Evolutionary conservation across 2,888 invertebrate genomes (phyloP).

Genomic region (Cecidostiba fungosa): DNA sequence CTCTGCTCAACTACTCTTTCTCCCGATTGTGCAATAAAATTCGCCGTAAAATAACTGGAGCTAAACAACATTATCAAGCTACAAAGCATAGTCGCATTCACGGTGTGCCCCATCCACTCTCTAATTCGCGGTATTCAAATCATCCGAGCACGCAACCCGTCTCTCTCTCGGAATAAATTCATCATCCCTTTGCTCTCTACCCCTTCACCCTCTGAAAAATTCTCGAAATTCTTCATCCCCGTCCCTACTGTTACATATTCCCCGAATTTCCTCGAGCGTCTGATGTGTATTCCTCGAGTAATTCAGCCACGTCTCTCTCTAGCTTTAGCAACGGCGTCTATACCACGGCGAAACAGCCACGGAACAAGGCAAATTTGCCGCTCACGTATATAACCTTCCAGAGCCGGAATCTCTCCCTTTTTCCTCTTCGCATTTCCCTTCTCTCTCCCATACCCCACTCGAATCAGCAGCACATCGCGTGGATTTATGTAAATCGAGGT

Average conservation of each 20-base stretch:
- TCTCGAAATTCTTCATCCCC: conserved; percentile 32
- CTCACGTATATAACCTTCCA: conserved; percentile 1
- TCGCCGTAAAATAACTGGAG: not conserved
- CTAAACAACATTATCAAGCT: not conserved
- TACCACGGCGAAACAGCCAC: conserved; percentile 12
- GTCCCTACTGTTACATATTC: conserved; percentile 31
- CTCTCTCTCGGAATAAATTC: conserved; percentile 25
- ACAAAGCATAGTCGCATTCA: not conserved
- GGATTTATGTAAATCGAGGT: conserved; percentile 59
- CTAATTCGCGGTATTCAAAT: conserved; percentile 18
- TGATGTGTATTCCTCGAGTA: conserved; percentile 29
- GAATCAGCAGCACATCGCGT: not conserved
- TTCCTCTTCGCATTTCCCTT: not conserved
- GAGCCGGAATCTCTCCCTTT: not conserved
- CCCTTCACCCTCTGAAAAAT: conserved; percentile 21
- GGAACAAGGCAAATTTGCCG: conserved; percentile 48
- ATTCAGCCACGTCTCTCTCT: conserved; percentile 26
- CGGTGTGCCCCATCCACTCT: too few relatives aligned
- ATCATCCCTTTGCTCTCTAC: not conserved
- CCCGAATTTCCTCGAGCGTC: conserved; percentile 27
- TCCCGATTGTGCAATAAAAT: not conserved
- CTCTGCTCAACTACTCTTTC: not conserved
- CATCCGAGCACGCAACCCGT: not conserved
- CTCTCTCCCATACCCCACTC: not conserved
- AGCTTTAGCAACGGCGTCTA: not conserved